A percentile compares a stretch with the other conserved stretches of the same genome.
These are phyloP conservation scores for Centropristis striata DNA, from an alignment of 2,113 vertebrate genomes.

Conservation along the genomic window DNA sequence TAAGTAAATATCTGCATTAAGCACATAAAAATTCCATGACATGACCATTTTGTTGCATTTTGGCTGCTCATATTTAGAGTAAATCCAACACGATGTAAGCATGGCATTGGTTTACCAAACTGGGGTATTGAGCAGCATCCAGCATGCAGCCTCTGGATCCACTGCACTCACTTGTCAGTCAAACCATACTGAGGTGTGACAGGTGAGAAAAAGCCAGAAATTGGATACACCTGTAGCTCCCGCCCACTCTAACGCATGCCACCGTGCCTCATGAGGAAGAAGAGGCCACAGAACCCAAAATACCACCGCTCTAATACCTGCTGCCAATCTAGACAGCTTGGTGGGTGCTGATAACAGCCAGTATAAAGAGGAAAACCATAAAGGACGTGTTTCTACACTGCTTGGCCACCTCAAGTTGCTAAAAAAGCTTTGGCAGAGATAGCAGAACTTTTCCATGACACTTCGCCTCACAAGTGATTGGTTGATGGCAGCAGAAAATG, in stretches of 20 bases:
- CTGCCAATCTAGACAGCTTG: conserved; percentile 49
- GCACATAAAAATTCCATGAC: not conserved
- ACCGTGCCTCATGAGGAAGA: conserved; percentile 25
- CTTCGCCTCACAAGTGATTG: conserved; percentile 63
- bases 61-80: conserved; percentile 9
- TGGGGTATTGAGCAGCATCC: conserved; percentile 13
- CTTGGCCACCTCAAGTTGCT: conserved; percentile 26
- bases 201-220: conserved; percentile 71
- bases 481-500: conserved; percentile 76
- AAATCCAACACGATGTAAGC: conserved; percentile 19
- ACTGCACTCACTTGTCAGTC: conserved; percentile 51
- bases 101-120: conserved; percentile 7
- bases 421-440: conserved; percentile 49
- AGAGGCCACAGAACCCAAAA: conserved; percentile 43
- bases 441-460: conserved; percentile 68
- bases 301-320: conserved; percentile 36
- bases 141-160: conserved; percentile 32
- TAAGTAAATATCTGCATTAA: not conserved
- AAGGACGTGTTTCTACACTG: conserved; percentile 13
- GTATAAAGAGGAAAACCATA: conserved; percentile 27
- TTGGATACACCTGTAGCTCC: conserved; percentile 67
- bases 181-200: conserved; percentile 67
- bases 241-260: conserved; percentile 28
- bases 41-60: not conserved
- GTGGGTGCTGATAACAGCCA: conserved; percentile 47